Evolutionary conservation across 1,140 invertebrate genomes (phyloP).

Genomic region (Ceratitis capitata): DNA sequence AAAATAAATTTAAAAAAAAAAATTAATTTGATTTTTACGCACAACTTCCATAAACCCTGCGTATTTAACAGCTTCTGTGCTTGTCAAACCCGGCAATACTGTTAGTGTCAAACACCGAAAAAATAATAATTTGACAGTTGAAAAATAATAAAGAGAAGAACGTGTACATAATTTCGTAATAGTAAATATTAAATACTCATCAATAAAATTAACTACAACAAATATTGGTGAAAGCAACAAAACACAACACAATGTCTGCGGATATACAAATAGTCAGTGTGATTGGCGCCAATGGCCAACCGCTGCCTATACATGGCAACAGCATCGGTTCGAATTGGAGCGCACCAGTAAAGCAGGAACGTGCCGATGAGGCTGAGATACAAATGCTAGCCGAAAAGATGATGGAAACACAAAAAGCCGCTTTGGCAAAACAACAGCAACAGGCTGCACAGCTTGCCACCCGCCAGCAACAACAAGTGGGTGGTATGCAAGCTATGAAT

Average conservation of each 20-base stretch:
- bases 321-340: slow-evolving; percentile 51
- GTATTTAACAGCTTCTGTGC: too few species aligned
- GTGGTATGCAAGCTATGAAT: slow-evolving; percentile 49
- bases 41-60: too few species aligned
- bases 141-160: too few species aligned
- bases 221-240: too few species aligned
- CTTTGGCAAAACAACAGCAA: slow-evolving; percentile 67
- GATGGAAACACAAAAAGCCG: slow-evolving; percentile 84
- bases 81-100: too few species aligned
- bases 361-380: slow-evolving; percentile 87
- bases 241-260: slow-evolving; percentile 51
- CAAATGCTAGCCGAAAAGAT: slow-evolving; percentile 84
- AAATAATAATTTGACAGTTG: too few species aligned
- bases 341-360: slow-evolving; percentile 78
- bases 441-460: slow-evolving; percentile 58
- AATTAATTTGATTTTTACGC: background rate
- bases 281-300: slow-evolving; percentile 58
- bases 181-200: too few species aligned
- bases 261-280: slow-evolving; percentile 59
- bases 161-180: too few species aligned
- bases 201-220: background rate
- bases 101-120: too few species aligned
- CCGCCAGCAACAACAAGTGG: slow-evolving; percentile 60
- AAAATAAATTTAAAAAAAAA: background rate
- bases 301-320: slow-evolving; percentile 56